Base-by-base conservation (phyloP, 2,888 invertebrate species). In the Aethes cnicana region DNA sequence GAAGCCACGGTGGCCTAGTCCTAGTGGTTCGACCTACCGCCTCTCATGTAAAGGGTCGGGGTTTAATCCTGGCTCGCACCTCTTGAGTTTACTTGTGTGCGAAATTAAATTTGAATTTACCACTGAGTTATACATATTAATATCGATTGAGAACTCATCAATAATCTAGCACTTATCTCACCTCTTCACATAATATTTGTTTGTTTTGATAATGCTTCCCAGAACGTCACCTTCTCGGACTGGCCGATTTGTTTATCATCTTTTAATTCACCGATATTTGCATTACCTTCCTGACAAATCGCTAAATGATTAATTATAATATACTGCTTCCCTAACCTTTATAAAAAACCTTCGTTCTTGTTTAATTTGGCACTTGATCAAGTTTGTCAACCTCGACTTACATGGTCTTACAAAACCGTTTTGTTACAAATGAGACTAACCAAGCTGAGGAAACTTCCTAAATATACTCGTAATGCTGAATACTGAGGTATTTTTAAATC, bases 401-500 rank as follows among this genome's bases (percentile, higher is more conserved):
- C 33, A 25, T 21, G 23, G 18, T 18, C 30, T 6, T 21, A 12
- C 12, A 8, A 20, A 9, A 28, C 25, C 9, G 14, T 9, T 39
- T 18, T 28, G 26, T 20, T 18, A 28, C 18, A 36, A 47, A 50
- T 28, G 42, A 21, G 42, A 49, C 11, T 11, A n/a, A 16, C 23
- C 16, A 26, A 21, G 18, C 18, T n/a, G 14, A n/a, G 18, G 35
- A 12, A 26, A 16, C 35, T 28, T 12, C 33, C 16, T 28, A 43
- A 43, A 43, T 43, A 36, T 36, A 49, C 14, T 16, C 11, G 28
- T 21, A 16, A 21, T 12, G 28, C 11, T 37, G 18, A n/a, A 32
- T 37, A 9, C 20, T 12, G 14, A 12, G 28, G 42, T 36, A 30
- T 49, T 43, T n/a, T 43, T 35, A 21, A 11, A 26, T 26, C 18